phyloP scores from a whole-genome alignment of 2,888 invertebrate species.

The Nomada hirtipes region DNA sequence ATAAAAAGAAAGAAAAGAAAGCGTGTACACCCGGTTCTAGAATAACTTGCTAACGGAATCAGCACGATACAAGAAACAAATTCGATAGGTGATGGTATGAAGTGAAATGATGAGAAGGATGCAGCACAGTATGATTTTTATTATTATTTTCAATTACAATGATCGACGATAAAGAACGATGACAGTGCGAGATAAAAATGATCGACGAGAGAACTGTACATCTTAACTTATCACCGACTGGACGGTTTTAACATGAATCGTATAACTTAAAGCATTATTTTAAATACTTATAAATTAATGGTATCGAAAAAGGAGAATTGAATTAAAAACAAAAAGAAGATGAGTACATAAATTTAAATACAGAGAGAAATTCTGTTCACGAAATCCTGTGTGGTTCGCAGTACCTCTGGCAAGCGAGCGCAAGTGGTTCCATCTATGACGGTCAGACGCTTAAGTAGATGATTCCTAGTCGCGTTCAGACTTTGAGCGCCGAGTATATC shows the following conservation, averaged over 20 bases:
- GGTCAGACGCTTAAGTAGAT: background rate
- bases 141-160: constrained; percentile 64
- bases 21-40: background rate
- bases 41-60: constrained; percentile 18
- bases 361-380: background rate
- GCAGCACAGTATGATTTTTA: constrained; percentile 66
- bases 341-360: too few relatives aligned
- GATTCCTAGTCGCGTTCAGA: background rate
- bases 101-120: constrained; percentile 60
- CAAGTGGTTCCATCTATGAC: background rate
- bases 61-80: constrained; percentile 3
- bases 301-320: background rate
- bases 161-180: constrained; percentile 17
- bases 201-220: background rate
- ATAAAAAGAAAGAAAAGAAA: background rate
- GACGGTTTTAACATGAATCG: background rate
- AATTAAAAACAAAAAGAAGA: too few relatives aligned
- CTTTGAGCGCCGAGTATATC: background rate
- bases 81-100: constrained; percentile 53
- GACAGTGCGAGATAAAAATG: constrained; percentile 7
- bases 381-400: background rate
- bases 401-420: too few relatives aligned
- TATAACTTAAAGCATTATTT: background rate
- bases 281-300: background rate
- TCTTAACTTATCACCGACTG: background rate